These are phyloP conservation scores for Melitaea athalia DNA, from an alignment of 2,888 invertebrate genomes.

Conservation along the genomic window DNA sequence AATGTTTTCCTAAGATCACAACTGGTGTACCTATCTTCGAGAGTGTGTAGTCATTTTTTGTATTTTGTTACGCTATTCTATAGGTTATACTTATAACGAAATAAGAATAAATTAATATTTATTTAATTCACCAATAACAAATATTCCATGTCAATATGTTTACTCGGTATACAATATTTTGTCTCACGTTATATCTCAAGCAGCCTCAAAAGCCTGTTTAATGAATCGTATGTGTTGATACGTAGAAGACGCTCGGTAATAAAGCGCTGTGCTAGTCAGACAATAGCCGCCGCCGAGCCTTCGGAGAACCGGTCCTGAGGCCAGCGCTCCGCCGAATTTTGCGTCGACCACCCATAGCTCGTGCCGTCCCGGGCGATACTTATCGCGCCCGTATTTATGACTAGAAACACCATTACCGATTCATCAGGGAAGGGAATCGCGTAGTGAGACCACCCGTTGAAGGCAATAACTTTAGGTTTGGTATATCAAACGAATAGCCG, in stretches of 20 bases:
- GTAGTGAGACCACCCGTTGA: constrained; percentile 16
- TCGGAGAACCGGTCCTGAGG: constrained; percentile 75
- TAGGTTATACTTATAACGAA: background rate
- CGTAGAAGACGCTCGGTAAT: constrained; percentile 54
- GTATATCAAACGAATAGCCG: constrained; percentile 10
- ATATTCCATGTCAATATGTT: too few species aligned
- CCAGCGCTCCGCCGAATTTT: constrained; percentile 77
- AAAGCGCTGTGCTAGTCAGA: constrained; percentile 71
- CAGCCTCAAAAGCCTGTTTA: constrained; percentile 22
- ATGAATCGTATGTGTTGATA: constrained; percentile 34
- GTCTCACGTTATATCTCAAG: constrained; percentile 10
- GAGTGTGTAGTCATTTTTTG: background rate
- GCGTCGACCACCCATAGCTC: constrained; percentile 78
- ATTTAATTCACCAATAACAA: too few species aligned
- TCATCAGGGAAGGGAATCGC: constrained; percentile 57
- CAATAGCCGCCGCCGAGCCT: constrained; percentile 71
- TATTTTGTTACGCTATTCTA: constrained; percentile 9
- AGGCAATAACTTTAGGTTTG: constrained; percentile 12
- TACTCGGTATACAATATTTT: background rate
- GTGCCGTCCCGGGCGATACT: constrained; percentile 62
- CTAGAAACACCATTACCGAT: constrained; percentile 69
- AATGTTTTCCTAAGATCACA: constrained; percentile 57
- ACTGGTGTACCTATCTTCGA: constrained; percentile 8
- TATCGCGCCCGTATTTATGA: constrained; percentile 77
- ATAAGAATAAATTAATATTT: background rate